Conservation (phyloP, 1,140 invertebrate genomes). For the Pseudomyrmex dendroicus region DNA sequence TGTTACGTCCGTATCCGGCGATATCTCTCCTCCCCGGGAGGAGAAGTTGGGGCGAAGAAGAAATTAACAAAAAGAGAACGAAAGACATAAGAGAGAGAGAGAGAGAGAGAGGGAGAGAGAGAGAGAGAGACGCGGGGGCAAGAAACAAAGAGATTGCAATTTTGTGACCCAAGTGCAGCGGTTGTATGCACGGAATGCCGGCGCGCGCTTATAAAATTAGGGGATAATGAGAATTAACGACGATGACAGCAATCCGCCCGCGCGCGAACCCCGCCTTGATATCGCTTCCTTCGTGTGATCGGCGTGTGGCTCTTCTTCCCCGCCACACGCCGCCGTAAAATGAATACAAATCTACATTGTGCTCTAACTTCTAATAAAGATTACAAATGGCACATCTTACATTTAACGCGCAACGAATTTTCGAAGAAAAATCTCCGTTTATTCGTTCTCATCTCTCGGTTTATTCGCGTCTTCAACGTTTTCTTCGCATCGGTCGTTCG, state of each 20-base stretch:
- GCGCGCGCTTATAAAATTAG: constrained; percentile 72
- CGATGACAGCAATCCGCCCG: constrained; percentile 69
- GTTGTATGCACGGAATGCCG: constrained; percentile 28
- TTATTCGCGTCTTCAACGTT: not conserved
- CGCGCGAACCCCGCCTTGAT: constrained; percentile 15
- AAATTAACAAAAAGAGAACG: not conserved
- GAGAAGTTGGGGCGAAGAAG: not conserved
- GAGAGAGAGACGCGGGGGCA: not conserved
- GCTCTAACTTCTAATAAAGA: constrained; percentile 65
- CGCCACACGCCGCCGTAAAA: constrained; percentile 32
- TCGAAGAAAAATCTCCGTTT: not conserved
- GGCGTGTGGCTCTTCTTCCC: not conserved
- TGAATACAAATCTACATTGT: constrained; percentile 66
- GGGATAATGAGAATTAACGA: constrained; percentile 74
- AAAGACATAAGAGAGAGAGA: not conserved
- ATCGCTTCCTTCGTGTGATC: constrained; percentile 60
- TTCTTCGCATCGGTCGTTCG: too few species aligned
- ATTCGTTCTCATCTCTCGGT: not conserved
- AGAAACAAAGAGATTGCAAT: constrained; percentile 30
- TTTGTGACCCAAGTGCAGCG: constrained; percentile 27
- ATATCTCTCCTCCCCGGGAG: not conserved
- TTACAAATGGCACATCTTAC: constrained; percentile 37
- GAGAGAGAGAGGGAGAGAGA: too few species aligned
- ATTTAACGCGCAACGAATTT: constrained; percentile 49
- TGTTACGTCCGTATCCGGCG: too few species aligned